phyloP scores from a whole-genome alignment of 2,797 vertebrate species.

The Amblyopsis hoosieri region DNA sequence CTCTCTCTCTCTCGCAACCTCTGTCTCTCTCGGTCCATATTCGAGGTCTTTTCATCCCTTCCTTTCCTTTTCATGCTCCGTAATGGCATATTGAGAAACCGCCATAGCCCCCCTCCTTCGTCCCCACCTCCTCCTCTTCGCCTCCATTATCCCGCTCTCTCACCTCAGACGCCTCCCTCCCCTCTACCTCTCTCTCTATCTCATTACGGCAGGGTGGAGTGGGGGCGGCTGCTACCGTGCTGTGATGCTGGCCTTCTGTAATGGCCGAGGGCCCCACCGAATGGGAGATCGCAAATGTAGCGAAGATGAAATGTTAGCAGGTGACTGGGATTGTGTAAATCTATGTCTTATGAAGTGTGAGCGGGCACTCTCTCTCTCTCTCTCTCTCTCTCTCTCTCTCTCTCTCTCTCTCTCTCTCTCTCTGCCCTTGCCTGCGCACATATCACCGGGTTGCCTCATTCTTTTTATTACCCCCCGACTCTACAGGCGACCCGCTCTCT shows the following conservation, averaged over 20 bases:
- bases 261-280: constrained; percentile 70
- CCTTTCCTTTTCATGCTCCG: constrained; percentile 69
- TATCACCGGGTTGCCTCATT: background rate
- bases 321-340: constrained; percentile 71
- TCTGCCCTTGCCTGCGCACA: background rate
- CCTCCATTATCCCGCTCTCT: constrained; percentile 31
- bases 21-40: constrained; percentile 38
- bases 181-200: constrained; percentile 59
- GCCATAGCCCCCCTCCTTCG: constrained; percentile 49
- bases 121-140: constrained; percentile 58
- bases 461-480: background rate
- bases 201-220: constrained; percentile 61
- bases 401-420: background rate
- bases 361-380: constrained; percentile 21
- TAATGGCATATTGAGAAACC: constrained; percentile 70
- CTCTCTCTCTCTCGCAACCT: constrained; percentile 10
- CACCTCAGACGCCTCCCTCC: constrained; percentile 20
- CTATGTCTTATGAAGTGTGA: constrained; percentile 74
- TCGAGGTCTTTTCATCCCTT: constrained; percentile 58
- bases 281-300: constrained; percentile 69
- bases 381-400: constrained; percentile 10
- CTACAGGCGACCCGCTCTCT: constrained; percentile 19
- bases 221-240: constrained; percentile 57
- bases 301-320: constrained; percentile 72
- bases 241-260: constrained; percentile 68